Percentiles rank a stretch among this genome's conserved stretches.
These are phyloP conservation scores for Mallotus villosus DNA, from an alignment of 2,797 vertebrate genomes.

Conservation along the genomic window DNA sequence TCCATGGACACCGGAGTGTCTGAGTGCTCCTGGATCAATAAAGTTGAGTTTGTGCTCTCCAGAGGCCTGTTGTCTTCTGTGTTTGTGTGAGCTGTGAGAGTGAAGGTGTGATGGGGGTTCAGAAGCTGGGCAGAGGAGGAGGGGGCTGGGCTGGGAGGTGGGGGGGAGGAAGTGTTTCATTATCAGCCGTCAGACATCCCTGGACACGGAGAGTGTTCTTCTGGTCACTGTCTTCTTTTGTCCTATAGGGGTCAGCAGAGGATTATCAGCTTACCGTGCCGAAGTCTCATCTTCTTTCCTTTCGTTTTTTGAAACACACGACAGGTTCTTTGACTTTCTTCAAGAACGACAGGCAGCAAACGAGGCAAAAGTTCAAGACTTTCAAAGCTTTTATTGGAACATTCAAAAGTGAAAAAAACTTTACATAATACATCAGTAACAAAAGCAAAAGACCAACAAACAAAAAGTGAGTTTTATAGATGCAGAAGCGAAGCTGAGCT, in stretches of 20 bases:
- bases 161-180: neutral
- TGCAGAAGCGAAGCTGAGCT: conserved; percentile 47
- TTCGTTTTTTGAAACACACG: neutral
- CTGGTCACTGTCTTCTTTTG: neutral
- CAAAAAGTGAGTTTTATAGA: conserved; percentile 39
- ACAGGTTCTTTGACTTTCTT: neutral
- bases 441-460: conserved; percentile 48
- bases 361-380: conserved; percentile 24
- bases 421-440: conserved; percentile 58
- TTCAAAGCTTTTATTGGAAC: conserved; percentile 71
- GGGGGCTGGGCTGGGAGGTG: neutral
- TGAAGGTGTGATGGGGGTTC: neutral
- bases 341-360: neutral
- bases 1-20: conserved; percentile 9
- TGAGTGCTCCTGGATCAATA: conserved; percentile 44
- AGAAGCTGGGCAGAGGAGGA: neutral
- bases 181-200: neutral
- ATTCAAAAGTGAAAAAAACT: conserved; percentile 57
- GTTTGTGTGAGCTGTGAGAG: neutral
- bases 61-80: conserved; percentile 2
- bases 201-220: neutral
- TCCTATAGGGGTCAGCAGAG: neutral
- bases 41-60: conserved; percentile 15
- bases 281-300: too few relatives aligned
- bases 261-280: neutral